Evolutionary conservation across 2,888 invertebrate genomes (phyloP).

Genomic region (Kryphioiulus occultus): DNA sequence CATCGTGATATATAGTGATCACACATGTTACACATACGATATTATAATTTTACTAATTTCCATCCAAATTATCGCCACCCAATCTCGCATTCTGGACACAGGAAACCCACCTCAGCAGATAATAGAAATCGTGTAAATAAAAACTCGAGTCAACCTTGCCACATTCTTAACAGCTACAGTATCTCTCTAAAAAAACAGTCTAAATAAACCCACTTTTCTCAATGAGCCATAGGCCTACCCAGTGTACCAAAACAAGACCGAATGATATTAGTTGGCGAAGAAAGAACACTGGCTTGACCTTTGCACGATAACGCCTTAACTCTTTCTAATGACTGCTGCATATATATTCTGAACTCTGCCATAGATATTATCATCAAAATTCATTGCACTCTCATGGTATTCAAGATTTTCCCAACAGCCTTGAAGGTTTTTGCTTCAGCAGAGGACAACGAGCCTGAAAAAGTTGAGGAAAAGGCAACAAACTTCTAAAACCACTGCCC

Average conservation of each 20-base stretch:
- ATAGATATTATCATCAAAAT: constrained; percentile 35
- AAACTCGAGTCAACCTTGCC: neutral
- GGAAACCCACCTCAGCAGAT: neutral
- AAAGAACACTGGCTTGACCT: neutral
- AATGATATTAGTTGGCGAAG: neutral
- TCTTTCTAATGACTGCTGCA: constrained; percentile 11
- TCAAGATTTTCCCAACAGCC: constrained; percentile 31
- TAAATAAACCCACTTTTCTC: neutral
- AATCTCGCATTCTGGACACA: neutral
- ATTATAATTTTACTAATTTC: too few species aligned
- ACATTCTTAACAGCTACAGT: constrained; percentile 4
- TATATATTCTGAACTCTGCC: constrained; percentile 27
- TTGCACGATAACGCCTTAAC: constrained; percentile 25
- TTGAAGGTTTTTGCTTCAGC: neutral
- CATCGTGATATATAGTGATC: too few species aligned
- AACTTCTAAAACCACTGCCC: constrained; percentile 12
- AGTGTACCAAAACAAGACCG: neutral
- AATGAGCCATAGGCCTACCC: neutral
- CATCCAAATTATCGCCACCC: neutral
- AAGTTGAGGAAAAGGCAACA: constrained; percentile 35
- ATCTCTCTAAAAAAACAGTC: neutral
- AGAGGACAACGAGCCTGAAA: constrained; percentile 30
- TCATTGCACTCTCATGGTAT: constrained; percentile 31
- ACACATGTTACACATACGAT: too few species aligned
- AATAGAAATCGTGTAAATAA: neutral